phyloP scores from a whole-genome alignment of 2,888 invertebrate genomes.

The Rhogogaster chlorosoma region DNA sequence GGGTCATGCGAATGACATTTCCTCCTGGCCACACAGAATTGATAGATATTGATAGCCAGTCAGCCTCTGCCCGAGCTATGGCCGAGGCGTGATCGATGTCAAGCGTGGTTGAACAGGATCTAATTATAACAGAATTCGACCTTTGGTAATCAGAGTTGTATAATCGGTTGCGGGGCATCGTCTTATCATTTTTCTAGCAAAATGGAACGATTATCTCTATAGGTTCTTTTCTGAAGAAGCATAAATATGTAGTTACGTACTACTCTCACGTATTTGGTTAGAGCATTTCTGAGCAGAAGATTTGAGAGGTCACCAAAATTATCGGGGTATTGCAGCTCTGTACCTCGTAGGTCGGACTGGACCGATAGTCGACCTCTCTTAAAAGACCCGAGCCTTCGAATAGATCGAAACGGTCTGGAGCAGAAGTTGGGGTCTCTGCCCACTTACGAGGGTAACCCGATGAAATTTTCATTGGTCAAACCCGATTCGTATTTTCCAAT shows the following conservation, averaged over 20 bases:
- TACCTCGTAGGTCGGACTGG: background rate
- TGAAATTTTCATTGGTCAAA: conserved; percentile 27
- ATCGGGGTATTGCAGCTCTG: background rate
- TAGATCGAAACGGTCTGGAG: conserved; percentile 9
- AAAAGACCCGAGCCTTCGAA: conserved; percentile 5
- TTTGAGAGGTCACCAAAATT: conserved; percentile 12
- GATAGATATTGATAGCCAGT: conserved; percentile 49
- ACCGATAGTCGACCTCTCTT: conserved; percentile 1
- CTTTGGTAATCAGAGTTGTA: background rate
- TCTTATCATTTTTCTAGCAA: background rate
- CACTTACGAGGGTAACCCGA: background rate
- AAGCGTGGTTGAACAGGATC: conserved; percentile 67
- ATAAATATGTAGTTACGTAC: background rate
- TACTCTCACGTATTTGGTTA: background rate
- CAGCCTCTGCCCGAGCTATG: background rate
- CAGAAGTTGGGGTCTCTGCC: conserved; percentile 7
- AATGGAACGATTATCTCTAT: background rate
- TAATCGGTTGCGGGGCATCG: background rate
- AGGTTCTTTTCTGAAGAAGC: background rate
- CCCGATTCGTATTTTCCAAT: conserved; percentile 35
- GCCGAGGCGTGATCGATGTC: conserved; percentile 70
- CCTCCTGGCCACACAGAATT: conserved; percentile 48
- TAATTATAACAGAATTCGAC: conserved; percentile 62
- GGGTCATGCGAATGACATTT: conserved; percentile 48
- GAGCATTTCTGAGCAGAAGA: background rate